Conservation (phyloP, 2,888 invertebrate species). For the Lochmaea capreae region DNA sequence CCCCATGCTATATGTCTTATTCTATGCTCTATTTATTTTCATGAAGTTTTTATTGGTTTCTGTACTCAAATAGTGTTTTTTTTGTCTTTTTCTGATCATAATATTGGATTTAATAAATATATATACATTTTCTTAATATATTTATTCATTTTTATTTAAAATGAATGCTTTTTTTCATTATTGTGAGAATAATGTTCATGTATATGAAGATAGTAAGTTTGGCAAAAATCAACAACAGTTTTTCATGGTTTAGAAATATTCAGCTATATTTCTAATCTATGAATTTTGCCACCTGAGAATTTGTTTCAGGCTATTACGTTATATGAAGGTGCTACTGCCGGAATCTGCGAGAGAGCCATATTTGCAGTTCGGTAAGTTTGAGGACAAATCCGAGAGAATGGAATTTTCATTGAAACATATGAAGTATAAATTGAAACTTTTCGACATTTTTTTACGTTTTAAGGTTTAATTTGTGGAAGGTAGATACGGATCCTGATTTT, state of each 20-base stretch:
- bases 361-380: constrained; percentile 49
- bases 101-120: too few relatives aligned
- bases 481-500: too few relatives aligned
- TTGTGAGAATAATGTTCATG: background rate
- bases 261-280: constrained; percentile 49
- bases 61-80: too few relatives aligned
- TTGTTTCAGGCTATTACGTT: constrained; percentile 71
- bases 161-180: too few relatives aligned
- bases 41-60: too few relatives aligned
- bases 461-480: too few relatives aligned
- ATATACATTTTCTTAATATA: too few relatives aligned
- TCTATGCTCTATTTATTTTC: too few relatives aligned
- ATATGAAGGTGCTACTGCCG: constrained; percentile 58
- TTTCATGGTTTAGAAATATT: constrained; percentile 38
- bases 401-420: background rate
- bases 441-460: background rate
- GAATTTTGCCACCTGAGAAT: constrained; percentile 70
- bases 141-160: too few relatives aligned
- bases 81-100: too few relatives aligned
- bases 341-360: constrained; percentile 49
- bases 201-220: constrained; percentile 10
- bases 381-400: constrained; percentile 12
- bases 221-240: constrained; percentile 15
- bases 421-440: constrained; percentile 4
- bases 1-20: too few relatives aligned